Evolutionary conservation across 1,140 invertebrate genomes (phyloP).

Genomic region (Batillaria attramentaria): DNA sequence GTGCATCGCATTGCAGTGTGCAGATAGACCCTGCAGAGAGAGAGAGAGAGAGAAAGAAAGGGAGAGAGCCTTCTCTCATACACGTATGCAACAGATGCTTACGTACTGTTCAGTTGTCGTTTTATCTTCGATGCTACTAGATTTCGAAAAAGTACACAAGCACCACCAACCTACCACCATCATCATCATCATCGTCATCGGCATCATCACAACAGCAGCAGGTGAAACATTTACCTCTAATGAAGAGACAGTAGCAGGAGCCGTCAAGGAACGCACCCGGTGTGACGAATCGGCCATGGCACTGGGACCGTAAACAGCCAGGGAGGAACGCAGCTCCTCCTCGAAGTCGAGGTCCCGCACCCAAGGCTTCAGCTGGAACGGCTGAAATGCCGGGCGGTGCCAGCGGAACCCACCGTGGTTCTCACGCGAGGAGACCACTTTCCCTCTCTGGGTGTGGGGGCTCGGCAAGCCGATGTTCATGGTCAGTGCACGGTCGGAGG

Average conservation of each 20-base stretch:
- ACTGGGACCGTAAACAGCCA: conserved; percentile 22
- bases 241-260: conserved; percentile 12
- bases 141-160: too few relatives aligned
- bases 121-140: too few relatives aligned
- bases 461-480: too few relatives aligned
- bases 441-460: neutral
- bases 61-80: too few relatives aligned
- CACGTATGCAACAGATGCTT: too few relatives aligned
- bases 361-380: conserved; percentile 34
- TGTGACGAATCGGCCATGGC: neutral
- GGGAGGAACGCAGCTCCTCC: conserved; percentile 17
- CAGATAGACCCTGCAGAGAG: neutral
- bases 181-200: too few relatives aligned
- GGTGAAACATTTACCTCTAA: too few relatives aligned
- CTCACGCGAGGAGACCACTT: neutral
- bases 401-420: conserved; percentile 24
- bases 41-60: neutral
- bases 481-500: neutral
- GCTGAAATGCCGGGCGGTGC: conserved; percentile 30
- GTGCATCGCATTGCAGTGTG: too few relatives aligned
- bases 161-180: too few relatives aligned
- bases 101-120: too few relatives aligned
- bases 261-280: conserved; percentile 14
- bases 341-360: conserved; percentile 22
- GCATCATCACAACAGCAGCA: too few relatives aligned